These are phyloP conservation scores for Hyperoodon ampullatus DNA, from an alignment of 2,113 vertebrate species.

Conservation along the genomic window DNA sequence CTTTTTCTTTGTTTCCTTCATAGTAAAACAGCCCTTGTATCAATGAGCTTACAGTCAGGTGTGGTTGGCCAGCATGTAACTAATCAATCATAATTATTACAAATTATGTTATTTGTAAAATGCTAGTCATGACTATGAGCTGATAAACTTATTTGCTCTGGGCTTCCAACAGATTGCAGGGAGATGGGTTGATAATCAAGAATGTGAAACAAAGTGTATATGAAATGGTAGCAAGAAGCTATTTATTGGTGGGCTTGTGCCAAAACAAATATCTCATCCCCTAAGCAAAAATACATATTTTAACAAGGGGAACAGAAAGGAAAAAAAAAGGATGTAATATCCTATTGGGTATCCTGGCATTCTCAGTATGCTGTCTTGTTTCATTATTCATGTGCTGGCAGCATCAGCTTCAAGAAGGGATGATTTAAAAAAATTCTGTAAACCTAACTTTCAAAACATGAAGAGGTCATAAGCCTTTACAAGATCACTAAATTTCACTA, in stretches of 20 bases:
- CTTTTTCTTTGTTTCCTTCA: background rate
- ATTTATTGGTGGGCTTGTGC: background rate
- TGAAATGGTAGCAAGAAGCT: background rate
- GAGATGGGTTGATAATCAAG: background rate
- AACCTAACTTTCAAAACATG: background rate
- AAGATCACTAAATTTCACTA: background rate
- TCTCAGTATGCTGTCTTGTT: background rate
- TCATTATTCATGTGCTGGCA: background rate
- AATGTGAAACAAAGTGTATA: background rate
- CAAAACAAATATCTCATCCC: background rate
- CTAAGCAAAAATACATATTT: background rate
- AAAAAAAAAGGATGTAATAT: background rate
- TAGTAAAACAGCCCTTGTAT: background rate
- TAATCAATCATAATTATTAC: background rate
- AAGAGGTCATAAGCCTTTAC: background rate
- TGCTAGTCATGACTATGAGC: background rate
- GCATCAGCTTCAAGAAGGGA: background rate
- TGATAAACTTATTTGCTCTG: background rate
- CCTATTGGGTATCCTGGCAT: background rate
- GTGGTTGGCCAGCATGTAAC: background rate
- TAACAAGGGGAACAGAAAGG: background rate
- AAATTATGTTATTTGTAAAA: constrained; percentile 11
- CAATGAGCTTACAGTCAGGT: background rate
- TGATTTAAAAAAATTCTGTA: background rate
- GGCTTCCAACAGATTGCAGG: background rate